phyloP scores from a whole-genome alignment of 2,797 vertebrate species.

The Chromobotia macracanthus region DNA sequence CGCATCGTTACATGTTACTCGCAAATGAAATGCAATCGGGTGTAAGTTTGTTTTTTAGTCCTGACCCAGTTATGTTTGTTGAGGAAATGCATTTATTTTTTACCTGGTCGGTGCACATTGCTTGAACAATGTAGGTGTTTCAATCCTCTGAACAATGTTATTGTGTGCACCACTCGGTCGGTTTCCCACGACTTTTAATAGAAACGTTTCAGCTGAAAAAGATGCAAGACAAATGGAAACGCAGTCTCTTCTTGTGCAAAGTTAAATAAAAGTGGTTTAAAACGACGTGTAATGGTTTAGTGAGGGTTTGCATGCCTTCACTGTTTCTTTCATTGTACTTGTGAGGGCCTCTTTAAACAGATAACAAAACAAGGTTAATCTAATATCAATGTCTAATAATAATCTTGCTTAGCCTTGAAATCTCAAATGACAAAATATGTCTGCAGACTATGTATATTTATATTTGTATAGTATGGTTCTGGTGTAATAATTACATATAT shows the following conservation, averaged over 20 bases:
- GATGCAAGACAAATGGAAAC: too few species aligned
- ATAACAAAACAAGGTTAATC: too few species aligned
- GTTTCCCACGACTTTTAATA: background rate
- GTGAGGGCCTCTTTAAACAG: too few species aligned
- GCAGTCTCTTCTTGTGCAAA: too few species aligned
- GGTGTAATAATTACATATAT: too few species aligned
- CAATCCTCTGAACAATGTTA: background rate
- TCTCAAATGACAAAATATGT: too few species aligned
- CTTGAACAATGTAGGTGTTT: background rate
- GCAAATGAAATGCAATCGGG: constrained; percentile 15
- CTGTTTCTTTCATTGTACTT: constrained; percentile 1
- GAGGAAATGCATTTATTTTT: background rate
- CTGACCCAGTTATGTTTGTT: constrained; percentile 6
- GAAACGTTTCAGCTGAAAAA: too few species aligned
- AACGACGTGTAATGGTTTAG: background rate
- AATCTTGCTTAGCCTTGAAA: too few species aligned
- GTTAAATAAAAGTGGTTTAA: too few species aligned
- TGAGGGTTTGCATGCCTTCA: constrained; percentile 27
- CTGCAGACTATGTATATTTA: too few species aligned
- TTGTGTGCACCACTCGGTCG: background rate
- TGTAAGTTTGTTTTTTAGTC: constrained; percentile 19
- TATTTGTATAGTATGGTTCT: too few species aligned
- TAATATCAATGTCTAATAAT: too few species aligned
- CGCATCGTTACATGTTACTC: constrained; percentile 11
- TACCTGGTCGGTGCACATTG: constrained; percentile 8